Conservation (phyloP, 1,140 invertebrate species). For the Drosophila kikkawai region DNA sequence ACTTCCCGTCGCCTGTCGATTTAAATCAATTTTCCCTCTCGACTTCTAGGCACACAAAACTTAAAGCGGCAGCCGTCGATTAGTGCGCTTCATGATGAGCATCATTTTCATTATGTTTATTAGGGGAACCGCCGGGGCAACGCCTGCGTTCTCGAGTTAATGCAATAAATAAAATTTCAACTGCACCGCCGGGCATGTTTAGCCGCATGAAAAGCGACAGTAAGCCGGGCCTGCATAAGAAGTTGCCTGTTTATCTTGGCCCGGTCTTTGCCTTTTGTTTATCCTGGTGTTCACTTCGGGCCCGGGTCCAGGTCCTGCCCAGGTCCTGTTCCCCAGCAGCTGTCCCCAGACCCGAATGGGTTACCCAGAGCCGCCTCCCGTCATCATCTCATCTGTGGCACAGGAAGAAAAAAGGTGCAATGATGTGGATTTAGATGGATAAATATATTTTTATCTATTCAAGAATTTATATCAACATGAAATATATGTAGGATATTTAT, state of each 20-base stretch:
- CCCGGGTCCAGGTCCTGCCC: slow-evolving; percentile 14
- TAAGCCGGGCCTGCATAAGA: slow-evolving; percentile 75
- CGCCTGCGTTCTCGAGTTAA: slow-evolving; percentile 66
- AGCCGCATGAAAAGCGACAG: slow-evolving; percentile 81
- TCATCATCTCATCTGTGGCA: slow-evolving; percentile 15
- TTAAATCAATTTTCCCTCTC: slow-evolving; percentile 39
- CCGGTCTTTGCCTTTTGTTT: slow-evolving; percentile 67
- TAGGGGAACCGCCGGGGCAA: slow-evolving; percentile 31
- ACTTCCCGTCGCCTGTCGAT: slow-evolving; percentile 55
- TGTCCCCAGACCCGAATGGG: slow-evolving; percentile 16
- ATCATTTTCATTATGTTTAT: slow-evolving; percentile 81
- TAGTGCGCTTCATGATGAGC: slow-evolving; percentile 78
- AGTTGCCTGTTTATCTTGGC: slow-evolving; percentile 79
- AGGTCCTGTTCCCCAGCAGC: slow-evolving; percentile 13
- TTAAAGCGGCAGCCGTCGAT: slow-evolving; percentile 65
- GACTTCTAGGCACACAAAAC: slow-evolving; percentile 11
- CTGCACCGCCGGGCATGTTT: slow-evolving; percentile 79
- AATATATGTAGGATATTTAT: neutral
- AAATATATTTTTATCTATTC: neutral
- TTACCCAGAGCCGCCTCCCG: neutral
- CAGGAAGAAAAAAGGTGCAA: neutral
- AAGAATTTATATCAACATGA: neutral
- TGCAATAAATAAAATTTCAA: slow-evolving; percentile 83
- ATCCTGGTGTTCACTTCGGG: slow-evolving; percentile 38
- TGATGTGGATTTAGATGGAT: too few species aligned